Evolutionary conservation across 2,797 vertebrate genomes (phyloP), one percentile per base, ranked within the genome.

Genomic region (Fistularia tabacaria): DNA sequence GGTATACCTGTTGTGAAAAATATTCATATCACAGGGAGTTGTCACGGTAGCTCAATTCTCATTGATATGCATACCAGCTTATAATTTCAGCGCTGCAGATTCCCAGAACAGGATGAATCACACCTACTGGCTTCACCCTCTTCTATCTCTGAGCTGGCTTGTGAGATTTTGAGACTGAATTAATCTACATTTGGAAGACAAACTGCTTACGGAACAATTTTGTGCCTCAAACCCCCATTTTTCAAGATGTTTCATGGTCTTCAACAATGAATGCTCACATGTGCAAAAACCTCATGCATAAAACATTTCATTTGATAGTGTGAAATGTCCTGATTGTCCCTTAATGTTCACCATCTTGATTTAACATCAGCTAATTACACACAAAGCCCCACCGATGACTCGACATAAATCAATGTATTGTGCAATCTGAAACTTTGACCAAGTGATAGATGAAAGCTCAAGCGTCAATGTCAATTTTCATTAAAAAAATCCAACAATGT

Each of bases 101-200:
- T 80, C 60, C 75, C 69, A 64, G 76, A 80, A 71, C 71, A 73
- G 77, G 68, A 84, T 86, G 82, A 86, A 79, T 83, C 79, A 79
- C 80, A 69, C 70, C 73, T 64, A 12, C 66, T 12, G 36, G 65
- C 62, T 72, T 69, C 68, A 69, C 50, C 57, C 63, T 69, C 54
- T 25, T 64, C 49, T 46, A 47, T 59, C 50, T 71, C 54, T 54
- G 57, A 49, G 63, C 55, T 62, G 10, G 38, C 40, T 56, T 58
- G 46, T 54, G 50, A 63, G 59, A 62, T 62, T 49, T 69, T 72
- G 49, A 69, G 53, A 69, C 39, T 51, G 62, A 59, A 66, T 67
- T 54, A 60, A 62, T 25, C 25, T 2, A 25, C 25, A 25, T 25
- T 25, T 25, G 25, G 25, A 25, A 61, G 55, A 66, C 36, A 54